Evolutionary conservation across 2,888 invertebrate genomes (phyloP).

Genomic region (Lycophotia porphyrea): DNA sequence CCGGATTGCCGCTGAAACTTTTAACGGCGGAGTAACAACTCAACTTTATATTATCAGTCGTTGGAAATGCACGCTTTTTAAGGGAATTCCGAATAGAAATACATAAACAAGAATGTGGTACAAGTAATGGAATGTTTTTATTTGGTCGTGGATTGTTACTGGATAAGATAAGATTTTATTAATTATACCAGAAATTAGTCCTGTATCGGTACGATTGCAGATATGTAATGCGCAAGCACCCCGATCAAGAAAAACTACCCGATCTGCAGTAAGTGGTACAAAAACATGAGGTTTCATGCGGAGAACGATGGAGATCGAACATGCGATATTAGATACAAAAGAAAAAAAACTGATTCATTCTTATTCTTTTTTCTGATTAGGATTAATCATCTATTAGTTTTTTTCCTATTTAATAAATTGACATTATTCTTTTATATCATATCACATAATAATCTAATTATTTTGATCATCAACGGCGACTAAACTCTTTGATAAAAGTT

Average conservation of each 20-base stretch:
- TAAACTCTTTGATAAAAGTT: too few species aligned
- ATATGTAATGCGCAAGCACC: background rate
- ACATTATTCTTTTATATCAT: background rate
- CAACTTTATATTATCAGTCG: constrained; percentile 75
- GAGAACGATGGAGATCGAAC: background rate
- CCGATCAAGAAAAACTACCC: background rate
- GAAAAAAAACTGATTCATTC: too few species aligned
- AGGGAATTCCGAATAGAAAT: constrained; percentile 53
- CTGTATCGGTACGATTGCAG: too few species aligned
- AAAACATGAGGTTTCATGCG: background rate
- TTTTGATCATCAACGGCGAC: too few species aligned
- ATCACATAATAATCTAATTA: background rate
- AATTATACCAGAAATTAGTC: background rate
- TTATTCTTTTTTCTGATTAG: too few species aligned
- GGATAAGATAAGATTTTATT: background rate
- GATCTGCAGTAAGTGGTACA: background rate
- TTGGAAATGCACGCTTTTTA: constrained; percentile 66
- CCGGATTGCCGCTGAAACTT: constrained; percentile 77
- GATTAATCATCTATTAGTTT: too few species aligned
- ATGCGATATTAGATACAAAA: background rate
- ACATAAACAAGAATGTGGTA: constrained; percentile 54
- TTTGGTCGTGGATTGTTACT: background rate
- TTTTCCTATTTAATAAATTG: too few species aligned
- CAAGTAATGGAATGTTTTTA: constrained; percentile 16
- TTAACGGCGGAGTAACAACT: constrained; percentile 81